Conservation (phyloP, 2,113 vertebrate genomes). For the Nerophis lumbriciformis region DNA sequence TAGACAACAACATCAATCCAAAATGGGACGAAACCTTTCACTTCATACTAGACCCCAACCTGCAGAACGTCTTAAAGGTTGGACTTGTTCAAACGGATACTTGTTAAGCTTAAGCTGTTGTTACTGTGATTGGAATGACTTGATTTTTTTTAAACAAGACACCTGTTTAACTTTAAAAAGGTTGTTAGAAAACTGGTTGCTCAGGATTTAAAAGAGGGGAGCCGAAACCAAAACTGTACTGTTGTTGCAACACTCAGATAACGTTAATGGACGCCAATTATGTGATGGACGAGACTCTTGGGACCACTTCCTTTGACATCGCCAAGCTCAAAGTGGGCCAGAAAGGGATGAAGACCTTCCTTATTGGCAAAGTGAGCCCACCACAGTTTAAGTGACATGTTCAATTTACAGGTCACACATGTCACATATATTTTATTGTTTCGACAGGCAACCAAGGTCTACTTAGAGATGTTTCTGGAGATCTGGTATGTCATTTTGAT, state of each 20-base stretch:
- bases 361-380: constrained; percentile 83
- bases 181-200: constrained; percentile 4
- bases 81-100: neutral
- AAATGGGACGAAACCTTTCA: constrained; percentile 90
- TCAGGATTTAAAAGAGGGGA: neutral
- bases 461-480: constrained; percentile 85
- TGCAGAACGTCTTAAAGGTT: constrained; percentile 90
- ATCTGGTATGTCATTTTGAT: constrained; percentile 80
- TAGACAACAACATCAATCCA: constrained; percentile 90
- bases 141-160: neutral
- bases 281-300: constrained; percentile 91
- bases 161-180: neutral
- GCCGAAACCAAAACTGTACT: neutral
- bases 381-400: neutral
- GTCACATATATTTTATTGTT: constrained; percentile 3
- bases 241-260: constrained; percentile 68
- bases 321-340: constrained; percentile 79
- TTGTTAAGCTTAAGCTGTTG: neutral
- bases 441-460: constrained; percentile 85
- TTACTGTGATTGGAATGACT: neutral
- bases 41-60: constrained; percentile 92
- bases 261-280: constrained; percentile 98
- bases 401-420: neutral
- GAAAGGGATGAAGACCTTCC: constrained; percentile 76
- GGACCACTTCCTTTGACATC: constrained; percentile 78